phyloP scores from a whole-genome alignment of 2,797 vertebrate species.

The Stomatorhinus walkeri region DNA sequence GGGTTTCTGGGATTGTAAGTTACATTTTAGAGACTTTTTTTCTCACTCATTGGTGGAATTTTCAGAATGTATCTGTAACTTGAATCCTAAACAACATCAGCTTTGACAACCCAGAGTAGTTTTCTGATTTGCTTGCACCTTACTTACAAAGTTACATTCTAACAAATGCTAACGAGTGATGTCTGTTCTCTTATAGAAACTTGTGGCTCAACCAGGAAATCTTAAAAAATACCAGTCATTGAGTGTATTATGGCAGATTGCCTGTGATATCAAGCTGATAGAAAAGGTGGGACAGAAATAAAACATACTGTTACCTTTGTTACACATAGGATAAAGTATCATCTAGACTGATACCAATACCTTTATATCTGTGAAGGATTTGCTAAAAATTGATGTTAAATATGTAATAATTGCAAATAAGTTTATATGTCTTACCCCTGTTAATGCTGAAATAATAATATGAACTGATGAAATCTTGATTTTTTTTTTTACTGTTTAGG shows the following conservation, averaged over 20 bases:
- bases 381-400: background rate
- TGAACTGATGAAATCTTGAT: background rate
- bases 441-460: background rate
- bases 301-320: background rate
- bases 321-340: background rate
- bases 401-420: background rate
- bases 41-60: background rate
- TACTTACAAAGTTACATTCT: background rate
- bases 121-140: background rate
- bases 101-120: background rate
- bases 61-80: background rate
- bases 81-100: background rate
- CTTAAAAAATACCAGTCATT: constrained; percentile 65
- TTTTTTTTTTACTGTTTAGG: constrained; percentile 52
- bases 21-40: background rate
- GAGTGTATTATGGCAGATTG: constrained; percentile 73
- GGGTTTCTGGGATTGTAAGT: background rate
- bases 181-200: constrained; percentile 57
- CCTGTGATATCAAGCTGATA: constrained; percentile 77
- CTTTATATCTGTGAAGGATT: background rate
- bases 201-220: constrained; percentile 60
- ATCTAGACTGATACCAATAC: background rate
- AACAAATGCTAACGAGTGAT: background rate
- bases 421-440: background rate
- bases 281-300: constrained; percentile 62